Conservation (phyloP, 1,140 invertebrate species). For the Diachasmimorpha longicaudata region DNA sequence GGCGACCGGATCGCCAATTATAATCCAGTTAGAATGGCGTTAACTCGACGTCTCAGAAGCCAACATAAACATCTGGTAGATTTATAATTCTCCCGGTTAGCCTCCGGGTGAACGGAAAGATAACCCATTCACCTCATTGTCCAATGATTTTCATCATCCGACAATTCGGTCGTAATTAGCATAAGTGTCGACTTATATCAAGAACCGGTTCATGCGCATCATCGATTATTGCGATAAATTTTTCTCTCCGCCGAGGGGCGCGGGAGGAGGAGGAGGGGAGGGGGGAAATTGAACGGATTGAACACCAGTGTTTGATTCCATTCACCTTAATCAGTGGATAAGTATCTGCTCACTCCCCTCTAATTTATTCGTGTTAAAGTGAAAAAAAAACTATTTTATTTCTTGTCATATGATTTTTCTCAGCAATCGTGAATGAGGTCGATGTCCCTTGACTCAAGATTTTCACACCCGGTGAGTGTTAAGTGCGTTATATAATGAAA, state of each 20-base stretch:
- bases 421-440: background rate
- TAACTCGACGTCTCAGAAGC: background rate
- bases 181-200: constrained; percentile 8
- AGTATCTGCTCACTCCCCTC: background rate
- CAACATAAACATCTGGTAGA: background rate
- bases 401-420: background rate
- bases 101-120: background rate
- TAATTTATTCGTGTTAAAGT: background rate
- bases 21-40: constrained; percentile 24
- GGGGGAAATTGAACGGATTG: background rate
- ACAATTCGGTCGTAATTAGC: constrained; percentile 20
- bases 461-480: background rate
- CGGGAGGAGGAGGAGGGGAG: no score
- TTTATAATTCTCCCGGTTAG: background rate
- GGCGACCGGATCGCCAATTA: constrained; percentile 15
- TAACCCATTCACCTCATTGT: background rate
- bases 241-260: no score
- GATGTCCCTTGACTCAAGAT: background rate
- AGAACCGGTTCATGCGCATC: constrained; percentile 8
- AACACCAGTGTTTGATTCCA: background rate
- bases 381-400: background rate
- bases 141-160: background rate
- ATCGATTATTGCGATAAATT: background rate
- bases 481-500: background rate
- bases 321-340: background rate